These are phyloP conservation scores for Muntiacus reevesi DNA, from an alignment of 2,113 vertebrate genomes.

Conservation along the genomic window DNA sequence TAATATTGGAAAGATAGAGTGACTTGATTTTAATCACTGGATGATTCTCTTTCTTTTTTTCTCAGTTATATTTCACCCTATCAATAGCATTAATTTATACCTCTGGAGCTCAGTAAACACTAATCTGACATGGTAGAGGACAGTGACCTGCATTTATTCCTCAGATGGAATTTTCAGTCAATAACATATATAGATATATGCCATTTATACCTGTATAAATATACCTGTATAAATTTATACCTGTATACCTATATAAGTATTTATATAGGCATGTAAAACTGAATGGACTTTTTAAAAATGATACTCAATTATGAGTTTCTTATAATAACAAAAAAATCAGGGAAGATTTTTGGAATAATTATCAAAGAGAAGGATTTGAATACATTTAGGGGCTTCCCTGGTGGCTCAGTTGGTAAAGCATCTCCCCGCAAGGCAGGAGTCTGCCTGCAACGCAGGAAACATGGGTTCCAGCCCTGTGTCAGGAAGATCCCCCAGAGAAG, in stretches of 20 bases:
- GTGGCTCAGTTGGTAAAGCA: neutral
- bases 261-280: neutral
- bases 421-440: neutral
- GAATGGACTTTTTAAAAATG: neutral
- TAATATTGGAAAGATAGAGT: neutral
- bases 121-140: neutral
- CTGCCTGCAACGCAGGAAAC: neutral
- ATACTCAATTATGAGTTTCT: neutral
- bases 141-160: neutral
- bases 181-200: neutral
- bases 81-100: neutral
- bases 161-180: neutral
- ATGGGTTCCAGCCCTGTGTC: neutral
- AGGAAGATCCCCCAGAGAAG: neutral
- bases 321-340: neutral
- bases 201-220: neutral
- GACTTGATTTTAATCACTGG: neutral
- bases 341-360: neutral
- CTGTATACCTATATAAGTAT: neutral
- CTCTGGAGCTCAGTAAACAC: neutral
- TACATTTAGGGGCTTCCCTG: neutral
- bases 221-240: too few species aligned
- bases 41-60: neutral
- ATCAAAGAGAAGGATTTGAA: neutral
- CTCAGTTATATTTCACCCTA: neutral